Conservation (phyloP, 2,797 vertebrate species). For the Esox masquinongy region DNA sequence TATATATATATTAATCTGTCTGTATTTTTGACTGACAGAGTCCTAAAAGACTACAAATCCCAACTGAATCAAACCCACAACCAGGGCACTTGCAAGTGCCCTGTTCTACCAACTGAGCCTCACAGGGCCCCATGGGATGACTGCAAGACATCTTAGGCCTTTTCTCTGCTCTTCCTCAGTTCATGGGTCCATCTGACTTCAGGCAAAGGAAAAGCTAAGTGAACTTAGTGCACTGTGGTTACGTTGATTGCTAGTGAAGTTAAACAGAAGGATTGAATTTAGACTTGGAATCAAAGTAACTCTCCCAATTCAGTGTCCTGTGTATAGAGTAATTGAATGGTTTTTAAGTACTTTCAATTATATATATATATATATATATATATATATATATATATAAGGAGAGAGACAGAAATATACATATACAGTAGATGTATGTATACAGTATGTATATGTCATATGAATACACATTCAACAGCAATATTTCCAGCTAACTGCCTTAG, state of each 20-base stretch:
- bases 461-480: not conserved
- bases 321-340: not conserved
- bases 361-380: not conserved
- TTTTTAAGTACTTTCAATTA: not conserved
- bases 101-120: no score
- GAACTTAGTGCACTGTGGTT: not conserved
- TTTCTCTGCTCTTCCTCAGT: not conserved
- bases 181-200: not conserved
- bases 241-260: not conserved
- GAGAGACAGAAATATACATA: no score
- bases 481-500: constrained; percentile 13
- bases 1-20: not conserved
- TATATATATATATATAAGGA: not conserved
- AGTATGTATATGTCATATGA: no score
- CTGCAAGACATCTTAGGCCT: not conserved
- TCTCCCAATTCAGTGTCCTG: not conserved
- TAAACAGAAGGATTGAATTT: not conserved
- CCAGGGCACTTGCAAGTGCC: no score
- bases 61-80: no score
- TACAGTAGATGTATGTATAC: no score
- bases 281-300: not conserved
- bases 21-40: no score
- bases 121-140: no score
- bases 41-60: no score
- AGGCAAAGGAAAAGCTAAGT: not conserved